Conservation (phyloP, 2,888 invertebrate genomes). For the Cantharis nigra region DNA sequence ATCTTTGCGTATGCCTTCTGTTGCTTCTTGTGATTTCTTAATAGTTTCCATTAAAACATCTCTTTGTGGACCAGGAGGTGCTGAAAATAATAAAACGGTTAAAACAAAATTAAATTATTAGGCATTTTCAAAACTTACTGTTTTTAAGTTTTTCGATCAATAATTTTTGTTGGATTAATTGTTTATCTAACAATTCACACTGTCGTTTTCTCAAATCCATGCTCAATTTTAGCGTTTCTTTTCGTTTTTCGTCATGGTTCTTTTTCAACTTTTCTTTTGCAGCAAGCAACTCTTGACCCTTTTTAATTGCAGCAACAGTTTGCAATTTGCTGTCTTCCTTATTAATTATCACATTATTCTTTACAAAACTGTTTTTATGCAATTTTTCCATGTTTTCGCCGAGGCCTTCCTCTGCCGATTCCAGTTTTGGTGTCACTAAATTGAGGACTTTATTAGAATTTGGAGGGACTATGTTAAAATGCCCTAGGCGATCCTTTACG, state of each 20-base stretch:
- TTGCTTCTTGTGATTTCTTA: constrained; percentile 80
- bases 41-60: constrained; percentile 78
- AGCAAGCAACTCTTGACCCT: constrained; percentile 62
- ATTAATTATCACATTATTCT: constrained; percentile 29
- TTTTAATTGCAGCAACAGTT: constrained; percentile 58
- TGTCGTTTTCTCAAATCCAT: constrained; percentile 83
- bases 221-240: constrained; percentile 76
- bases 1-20: constrained; percentile 77
- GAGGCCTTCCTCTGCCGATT: constrained; percentile 32
- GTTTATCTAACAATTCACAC: constrained; percentile 84
- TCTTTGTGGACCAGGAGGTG: constrained; percentile 73
- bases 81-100: constrained; percentile 46
- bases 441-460: constrained; percentile 55
- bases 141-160: constrained; percentile 83
- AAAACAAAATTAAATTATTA: neutral
- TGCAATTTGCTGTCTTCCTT: constrained; percentile 51
- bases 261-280: constrained; percentile 72
- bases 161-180: constrained; percentile 84
- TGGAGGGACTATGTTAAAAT: constrained; percentile 45
- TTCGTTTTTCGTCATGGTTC: constrained; percentile 74
- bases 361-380: constrained; percentile 22
- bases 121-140: constrained; percentile 54
- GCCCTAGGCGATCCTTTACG: constrained; percentile 61
- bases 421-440: constrained; percentile 55
- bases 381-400: constrained; percentile 15